Evolutionary conservation across 23 tunicate genomes (phyloP), one percentile per base, ranked within the genome.

Genomic region (Trididemnum miniatum): DNA sequence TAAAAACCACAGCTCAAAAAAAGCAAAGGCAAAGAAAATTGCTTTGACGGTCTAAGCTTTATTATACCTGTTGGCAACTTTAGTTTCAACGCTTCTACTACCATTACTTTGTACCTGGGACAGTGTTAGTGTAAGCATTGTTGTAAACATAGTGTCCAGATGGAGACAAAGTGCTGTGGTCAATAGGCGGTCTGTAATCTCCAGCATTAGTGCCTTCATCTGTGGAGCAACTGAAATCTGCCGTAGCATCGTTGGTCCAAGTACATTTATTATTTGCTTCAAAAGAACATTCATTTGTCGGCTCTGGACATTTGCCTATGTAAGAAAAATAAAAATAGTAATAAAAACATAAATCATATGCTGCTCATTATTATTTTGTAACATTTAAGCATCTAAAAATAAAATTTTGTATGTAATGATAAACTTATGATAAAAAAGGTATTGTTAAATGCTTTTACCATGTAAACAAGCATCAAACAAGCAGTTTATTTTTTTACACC

Each of bases 61-160:
- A n/a, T n/a, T n/a, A n/a, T n/a, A n/a, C n/a, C n/a, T n/a, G n/a
- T n/a, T n/a, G n/a, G n/a, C n/a, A n/a, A n/a, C n/a, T n/a, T n/a
- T n/a, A n/a, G n/a, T n/a, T n/a, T n/a, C n/a, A n/a, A n/a, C n/a
- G n/a, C n/a, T n/a, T n/a, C n/a, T n/a, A n/a, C n/a, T n/a, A n/a
- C n/a, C 15, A 44, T 44, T 15, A 15, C 9, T 24, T n/a, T 62
- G 23, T 65, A 92, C 97, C 97, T 34, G 97, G 97, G 29, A 25
- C 49, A n/a, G 35, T 80, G 67, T 88, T 81, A 34, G 35, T 54
- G 65, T 93, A 93, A 15, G 98, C 98, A 44, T 79, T 87, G 81
- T 93, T 93, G 76, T 71, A 76, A 23, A 93, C 0, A 69, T 93
- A 93, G 20, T 38, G 49, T 1, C 98, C 98, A 29, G 93, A 49